phyloP scores from a whole-genome alignment of 2,797 vertebrate genomes.

The Gorsachius magnificus region DNA sequence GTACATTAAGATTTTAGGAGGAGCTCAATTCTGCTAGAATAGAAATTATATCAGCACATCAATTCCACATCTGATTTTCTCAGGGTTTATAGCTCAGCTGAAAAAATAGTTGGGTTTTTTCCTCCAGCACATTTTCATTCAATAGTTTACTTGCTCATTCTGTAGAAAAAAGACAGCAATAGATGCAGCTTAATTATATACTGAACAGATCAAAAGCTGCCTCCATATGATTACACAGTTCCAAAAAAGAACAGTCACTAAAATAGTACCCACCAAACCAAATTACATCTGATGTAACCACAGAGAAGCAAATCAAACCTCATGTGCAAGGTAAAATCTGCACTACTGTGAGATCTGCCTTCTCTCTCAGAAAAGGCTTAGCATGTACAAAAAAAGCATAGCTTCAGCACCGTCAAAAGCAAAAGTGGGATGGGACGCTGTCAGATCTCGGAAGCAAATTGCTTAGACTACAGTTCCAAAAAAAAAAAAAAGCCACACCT shows the following conservation, averaged over 20 bases:
- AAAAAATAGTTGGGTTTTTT: not conserved
- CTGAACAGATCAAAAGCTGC: slow-evolving; percentile 29
- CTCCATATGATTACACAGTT: slow-evolving; percentile 19
- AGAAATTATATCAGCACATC: slow-evolving; percentile 10
- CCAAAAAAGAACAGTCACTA: slow-evolving; percentile 34
- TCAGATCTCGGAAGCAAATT: not conserved
- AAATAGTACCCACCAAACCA: slow-evolving; percentile 48
- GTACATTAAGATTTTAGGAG: not conserved
- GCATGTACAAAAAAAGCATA: not conserved
- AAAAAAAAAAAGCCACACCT: not conserved
- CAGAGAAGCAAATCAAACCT: slow-evolving; percentile 11
- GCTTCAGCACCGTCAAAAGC: not conserved
- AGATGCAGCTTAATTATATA: slow-evolving; percentile 38
- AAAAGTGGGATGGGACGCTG: not conserved
- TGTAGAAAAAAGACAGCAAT: not conserved
- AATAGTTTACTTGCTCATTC: not conserved
- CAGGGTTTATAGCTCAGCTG: slow-evolving; percentile 1
- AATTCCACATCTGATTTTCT: slow-evolving; percentile 31
- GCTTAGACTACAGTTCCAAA: not conserved
- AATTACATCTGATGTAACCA: slow-evolving; percentile 9
- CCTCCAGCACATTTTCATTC: not conserved
- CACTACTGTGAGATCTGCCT: not conserved
- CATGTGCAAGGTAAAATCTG: not conserved
- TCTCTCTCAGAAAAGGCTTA: not conserved
- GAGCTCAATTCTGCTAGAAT: slow-evolving; percentile 10